Evolutionary conservation across 2,797 vertebrate species (phyloP).

Genomic region (Acipenser oxyrinchus): DNA sequence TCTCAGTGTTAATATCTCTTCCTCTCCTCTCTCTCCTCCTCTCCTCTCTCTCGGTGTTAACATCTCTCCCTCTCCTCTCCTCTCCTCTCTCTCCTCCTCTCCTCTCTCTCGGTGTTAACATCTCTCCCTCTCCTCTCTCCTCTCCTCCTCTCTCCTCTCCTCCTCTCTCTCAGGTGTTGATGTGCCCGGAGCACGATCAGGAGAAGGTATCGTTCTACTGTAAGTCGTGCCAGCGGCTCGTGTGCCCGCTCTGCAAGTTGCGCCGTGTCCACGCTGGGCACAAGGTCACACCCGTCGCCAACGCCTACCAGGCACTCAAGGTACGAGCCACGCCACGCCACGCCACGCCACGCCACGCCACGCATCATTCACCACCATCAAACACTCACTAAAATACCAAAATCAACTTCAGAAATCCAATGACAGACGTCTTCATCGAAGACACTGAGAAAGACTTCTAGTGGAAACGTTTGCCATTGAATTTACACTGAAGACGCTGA

Average conservation of each 20-base stretch:
- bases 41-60: background rate
- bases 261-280: constrained; percentile 82
- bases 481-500: too few species aligned
- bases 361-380: too few species aligned
- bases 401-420: too few species aligned
- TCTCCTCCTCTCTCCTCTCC: background rate
- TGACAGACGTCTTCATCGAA: too few species aligned
- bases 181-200: constrained; percentile 86
- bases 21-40: background rate
- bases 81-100: background rate
- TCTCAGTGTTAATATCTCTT: background rate
- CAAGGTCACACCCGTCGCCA: constrained; percentile 83
- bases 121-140: background rate
- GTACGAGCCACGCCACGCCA: constrained; percentile 39
- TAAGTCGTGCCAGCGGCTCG: constrained; percentile 78
- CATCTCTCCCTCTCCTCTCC: background rate
- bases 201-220: constrained; percentile 90
- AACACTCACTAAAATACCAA: too few species aligned
- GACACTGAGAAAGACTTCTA: too few species aligned
- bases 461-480: too few species aligned
- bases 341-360: too few species aligned
- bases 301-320: constrained; percentile 88
- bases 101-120: background rate
- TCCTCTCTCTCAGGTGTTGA: constrained; percentile 64
- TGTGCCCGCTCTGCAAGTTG: constrained; percentile 85